Conservation (phyloP, 2,888 invertebrate genomes). For the Chalcosyrphus nemorum region DNA sequence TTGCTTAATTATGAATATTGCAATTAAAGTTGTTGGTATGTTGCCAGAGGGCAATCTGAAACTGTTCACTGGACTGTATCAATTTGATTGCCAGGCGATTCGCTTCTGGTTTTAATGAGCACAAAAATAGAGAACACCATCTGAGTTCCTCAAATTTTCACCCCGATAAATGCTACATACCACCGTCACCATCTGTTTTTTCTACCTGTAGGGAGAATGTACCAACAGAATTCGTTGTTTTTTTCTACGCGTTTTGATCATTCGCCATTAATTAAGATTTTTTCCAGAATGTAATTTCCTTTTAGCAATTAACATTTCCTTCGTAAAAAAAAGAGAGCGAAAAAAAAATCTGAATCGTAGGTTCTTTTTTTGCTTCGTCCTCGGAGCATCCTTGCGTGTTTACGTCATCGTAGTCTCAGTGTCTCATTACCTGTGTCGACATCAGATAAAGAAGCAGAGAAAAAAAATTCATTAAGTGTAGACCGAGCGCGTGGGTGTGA, state of each 20-base stretch:
- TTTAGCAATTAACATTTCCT: conserved; percentile 45
- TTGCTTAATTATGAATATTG: too few species aligned
- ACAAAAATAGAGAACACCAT: background rate
- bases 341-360: background rate
- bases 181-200: background rate
- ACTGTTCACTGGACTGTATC: background rate
- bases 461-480: conserved; percentile 12
- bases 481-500: background rate
- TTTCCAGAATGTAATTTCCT: conserved; percentile 37
- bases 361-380: too few species aligned
- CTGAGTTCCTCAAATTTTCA: background rate
- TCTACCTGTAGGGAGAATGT: background rate
- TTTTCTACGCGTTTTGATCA: conserved; percentile 2
- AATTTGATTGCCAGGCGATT: conserved; percentile 8
- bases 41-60: background rate
- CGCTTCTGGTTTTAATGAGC: background rate
- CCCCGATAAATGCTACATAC: background rate
- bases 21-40: too few species aligned
- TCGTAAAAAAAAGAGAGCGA: background rate
- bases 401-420: conserved; percentile 12
- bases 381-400: background rate
- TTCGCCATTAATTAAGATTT: conserved; percentile 35
- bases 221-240: background rate
- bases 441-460: background rate
- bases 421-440: conserved; percentile 40